These are phyloP conservation scores for Ailuropoda melanoleuca DNA, from an alignment of 2,113 vertebrate species.

Conservation along the genomic window DNA sequence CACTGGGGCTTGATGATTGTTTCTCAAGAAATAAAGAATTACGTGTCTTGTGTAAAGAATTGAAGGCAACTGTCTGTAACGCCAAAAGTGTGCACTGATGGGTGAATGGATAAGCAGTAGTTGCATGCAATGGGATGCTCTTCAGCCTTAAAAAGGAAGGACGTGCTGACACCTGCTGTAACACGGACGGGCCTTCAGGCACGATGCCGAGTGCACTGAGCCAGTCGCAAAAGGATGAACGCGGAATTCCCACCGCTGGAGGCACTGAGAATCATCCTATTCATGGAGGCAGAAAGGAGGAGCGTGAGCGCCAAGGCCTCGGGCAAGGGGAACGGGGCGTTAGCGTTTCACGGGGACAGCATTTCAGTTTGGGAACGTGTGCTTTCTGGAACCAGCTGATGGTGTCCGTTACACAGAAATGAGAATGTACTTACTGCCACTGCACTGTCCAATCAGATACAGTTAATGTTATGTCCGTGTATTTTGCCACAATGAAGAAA, in stretches of 20 bases:
- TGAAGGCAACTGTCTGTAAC: neutral
- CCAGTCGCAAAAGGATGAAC: neutral
- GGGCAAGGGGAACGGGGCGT: neutral
- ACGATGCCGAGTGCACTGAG: neutral
- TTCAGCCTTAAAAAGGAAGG: neutral
- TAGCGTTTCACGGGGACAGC: neutral
- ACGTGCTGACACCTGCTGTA: neutral
- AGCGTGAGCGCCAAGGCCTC: neutral
- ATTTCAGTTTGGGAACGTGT: neutral
- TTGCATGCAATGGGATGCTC: accelerated
- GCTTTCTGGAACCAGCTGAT: neutral
- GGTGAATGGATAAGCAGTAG: accelerated
- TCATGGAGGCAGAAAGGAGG: accelerated
- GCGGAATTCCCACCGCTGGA: too few relatives aligned
- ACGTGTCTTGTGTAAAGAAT: neutral
- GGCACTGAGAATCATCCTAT: neutral
- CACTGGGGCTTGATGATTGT: neutral
- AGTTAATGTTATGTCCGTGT: neutral
- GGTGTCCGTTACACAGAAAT: neutral
- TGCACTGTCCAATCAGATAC: accelerated
- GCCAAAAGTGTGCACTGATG: too few relatives aligned
- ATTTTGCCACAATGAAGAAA: neutral
- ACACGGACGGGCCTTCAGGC: neutral
- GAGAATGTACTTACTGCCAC: neutral
- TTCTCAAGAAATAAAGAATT: neutral